Conservation (phyloP, 30 jellyfish, hydroid and myxozoan genomes). For the Aurelia aurita region DNA sequence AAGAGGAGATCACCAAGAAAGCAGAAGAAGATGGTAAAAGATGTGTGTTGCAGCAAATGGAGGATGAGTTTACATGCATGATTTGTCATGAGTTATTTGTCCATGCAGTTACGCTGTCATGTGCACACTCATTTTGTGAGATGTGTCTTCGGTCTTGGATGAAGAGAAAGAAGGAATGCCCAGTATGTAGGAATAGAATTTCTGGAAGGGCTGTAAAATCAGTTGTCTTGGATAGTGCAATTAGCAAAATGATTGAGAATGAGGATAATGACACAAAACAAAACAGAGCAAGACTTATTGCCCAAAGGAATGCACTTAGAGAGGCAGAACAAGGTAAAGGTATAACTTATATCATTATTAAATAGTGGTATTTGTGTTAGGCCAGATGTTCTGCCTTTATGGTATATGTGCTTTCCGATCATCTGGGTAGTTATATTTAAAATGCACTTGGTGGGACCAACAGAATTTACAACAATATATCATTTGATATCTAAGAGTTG, state of each 20-base stretch:
- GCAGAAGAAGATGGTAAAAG: slow-evolving; percentile 90
- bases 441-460: too few species aligned
- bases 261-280: slow-evolving; percentile 77
- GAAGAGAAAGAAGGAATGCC: slow-evolving; percentile 86
- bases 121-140: slow-evolving; percentile 98
- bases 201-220: slow-evolving; percentile 87
- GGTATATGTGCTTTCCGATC: too few species aligned
- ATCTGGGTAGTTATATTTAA: too few species aligned
- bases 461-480: not conserved
- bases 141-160: slow-evolving; percentile 85
- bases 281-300: slow-evolving; percentile 55
- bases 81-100: slow-evolving; percentile 90
- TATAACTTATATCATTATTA: slow-evolving; percentile 52
- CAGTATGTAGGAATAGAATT: slow-evolving; percentile 87
- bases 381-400: too few species aligned
- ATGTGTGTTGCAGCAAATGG: slow-evolving; percentile 85
- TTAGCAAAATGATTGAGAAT: slow-evolving; percentile 82
- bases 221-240: slow-evolving; percentile 91
- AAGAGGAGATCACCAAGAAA: slow-evolving; percentile 68
- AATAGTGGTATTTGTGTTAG: not conserved
- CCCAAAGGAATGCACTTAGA: slow-evolving; percentile 63
- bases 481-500: not conserved
- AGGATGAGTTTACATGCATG: slow-evolving; percentile 98
- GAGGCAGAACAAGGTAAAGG: slow-evolving; percentile 68
- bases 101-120: slow-evolving; percentile 90